Evolutionary conservation across 64 coral and sea anemone genomes (phyloP).

Genomic region (Catalaphyllia jardinei): DNA sequence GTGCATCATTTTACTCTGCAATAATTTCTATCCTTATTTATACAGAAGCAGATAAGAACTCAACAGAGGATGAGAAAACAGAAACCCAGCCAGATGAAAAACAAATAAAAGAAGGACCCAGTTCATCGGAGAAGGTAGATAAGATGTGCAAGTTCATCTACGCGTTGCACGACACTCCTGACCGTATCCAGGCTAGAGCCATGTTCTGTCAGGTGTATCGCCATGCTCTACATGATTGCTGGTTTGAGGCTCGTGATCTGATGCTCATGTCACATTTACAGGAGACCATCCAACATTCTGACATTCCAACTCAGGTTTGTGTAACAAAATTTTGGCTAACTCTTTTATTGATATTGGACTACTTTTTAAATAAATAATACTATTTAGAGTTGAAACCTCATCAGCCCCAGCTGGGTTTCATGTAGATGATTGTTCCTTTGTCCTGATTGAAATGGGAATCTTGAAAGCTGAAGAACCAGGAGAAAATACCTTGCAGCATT

Average conservation of each 20-base stretch:
- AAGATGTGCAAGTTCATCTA: slow-evolving; percentile 94
- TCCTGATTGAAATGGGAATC: too few species aligned
- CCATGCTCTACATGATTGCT: slow-evolving; percentile 91
- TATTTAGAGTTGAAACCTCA: too few species aligned
- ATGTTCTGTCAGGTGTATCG: slow-evolving; percentile 95
- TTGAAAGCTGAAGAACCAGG: too few species aligned
- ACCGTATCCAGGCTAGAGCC: slow-evolving; percentile 90
- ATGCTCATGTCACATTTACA: slow-evolving; percentile 99
- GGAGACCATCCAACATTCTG: slow-evolving; percentile 93
- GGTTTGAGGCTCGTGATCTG: slow-evolving; percentile 96
- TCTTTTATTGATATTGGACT: too few species aligned
- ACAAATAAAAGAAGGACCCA: slow-evolving; percentile 13
- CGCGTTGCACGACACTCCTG: slow-evolving; percentile 88
- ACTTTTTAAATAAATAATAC: too few species aligned
- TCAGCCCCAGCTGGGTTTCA: too few species aligned
- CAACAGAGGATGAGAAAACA: slow-evolving; percentile 4
- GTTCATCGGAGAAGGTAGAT: slow-evolving; percentile 52
- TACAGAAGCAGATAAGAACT: slow-evolving; percentile 10
- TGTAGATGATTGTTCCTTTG: too few species aligned
- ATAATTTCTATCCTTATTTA: neutral
- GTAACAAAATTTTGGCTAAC: too few species aligned
- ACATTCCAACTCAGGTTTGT: slow-evolving; percentile 94
- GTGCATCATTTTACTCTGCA: too few species aligned
- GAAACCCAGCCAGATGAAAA: slow-evolving; percentile 26
- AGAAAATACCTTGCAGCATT: too few species aligned